A percentile compares a stretch with the other conserved stretches of the same genome.
Evolutionary conservation across 2,888 invertebrate species (phyloP).

Genomic region (Morinoia aosen): DNA sequence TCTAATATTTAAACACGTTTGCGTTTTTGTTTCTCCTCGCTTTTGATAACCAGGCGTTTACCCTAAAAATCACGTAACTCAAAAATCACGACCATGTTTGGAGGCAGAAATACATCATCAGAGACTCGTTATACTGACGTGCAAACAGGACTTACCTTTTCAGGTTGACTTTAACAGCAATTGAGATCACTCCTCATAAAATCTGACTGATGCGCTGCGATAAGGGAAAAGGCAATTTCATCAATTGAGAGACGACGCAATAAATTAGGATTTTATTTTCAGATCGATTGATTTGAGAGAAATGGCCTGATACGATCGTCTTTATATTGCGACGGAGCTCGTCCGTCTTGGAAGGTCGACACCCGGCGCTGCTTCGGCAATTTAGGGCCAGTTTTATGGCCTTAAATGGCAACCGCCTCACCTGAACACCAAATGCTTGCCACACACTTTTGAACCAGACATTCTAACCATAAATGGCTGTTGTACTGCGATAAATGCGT

Average conservation of each 20-base stretch:
- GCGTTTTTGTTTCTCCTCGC: no score
- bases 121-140: not conserved
- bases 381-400: not conserved
- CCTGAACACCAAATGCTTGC: not conserved
- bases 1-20: not conserved
- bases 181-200: not conserved
- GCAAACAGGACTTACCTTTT: not conserved
- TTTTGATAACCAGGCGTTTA: no score
- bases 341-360: conserved; percentile 25
- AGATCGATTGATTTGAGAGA: conserved; percentile 37
- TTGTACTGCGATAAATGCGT: not conserved
- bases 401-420: not conserved
- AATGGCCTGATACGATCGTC: conserved; percentile 30
- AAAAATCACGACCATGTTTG: not conserved
- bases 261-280: conserved; percentile 37
- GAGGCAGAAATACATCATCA: not conserved
- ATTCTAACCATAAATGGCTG: no score
- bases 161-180: not conserved
- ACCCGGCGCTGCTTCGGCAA: not conserved
- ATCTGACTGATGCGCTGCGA: not conserved
- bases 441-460: not conserved
- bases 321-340: not conserved
- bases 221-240: conserved; percentile 19
- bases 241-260: not conserved
- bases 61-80: no score